Percentiles rank a stretch among this genome's conserved stretches.
Evolutionary conservation across 2,797 vertebrate genomes (phyloP).

Genomic region (Lerista edwardsae): DNA sequence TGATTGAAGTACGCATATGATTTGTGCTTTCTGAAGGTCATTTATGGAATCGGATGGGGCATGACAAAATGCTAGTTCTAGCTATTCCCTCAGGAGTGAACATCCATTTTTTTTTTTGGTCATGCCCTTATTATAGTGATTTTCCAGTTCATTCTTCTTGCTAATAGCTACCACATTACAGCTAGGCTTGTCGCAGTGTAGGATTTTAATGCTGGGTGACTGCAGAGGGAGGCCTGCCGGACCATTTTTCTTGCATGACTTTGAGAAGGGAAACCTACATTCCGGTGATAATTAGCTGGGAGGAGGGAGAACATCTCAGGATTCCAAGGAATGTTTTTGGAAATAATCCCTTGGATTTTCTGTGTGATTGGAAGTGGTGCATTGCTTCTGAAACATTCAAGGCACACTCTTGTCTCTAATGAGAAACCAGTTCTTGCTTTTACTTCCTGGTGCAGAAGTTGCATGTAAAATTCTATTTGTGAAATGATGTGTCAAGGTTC

Average conservation of each 20-base stretch:
- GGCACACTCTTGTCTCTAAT: background rate
- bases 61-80: accelerated
- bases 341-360: background rate
- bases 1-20: background rate
- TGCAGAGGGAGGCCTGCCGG: accelerated
- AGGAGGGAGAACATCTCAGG: conserved; percentile 22
- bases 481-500: background rate
- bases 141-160: conserved; percentile 53
- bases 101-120: conserved; percentile 1
- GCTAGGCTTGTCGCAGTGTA: conserved; percentile 35
- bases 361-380: background rate
- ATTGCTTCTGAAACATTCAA: background rate
- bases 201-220: conserved; percentile 20
- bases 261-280: conserved; percentile 9
- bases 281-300: conserved; percentile 19
- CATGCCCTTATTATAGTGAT: conserved; percentile 25
- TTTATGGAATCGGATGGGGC: background rate
- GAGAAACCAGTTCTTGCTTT: background rate
- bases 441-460: background rate
- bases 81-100: background rate
- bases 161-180: conserved; percentile 24
- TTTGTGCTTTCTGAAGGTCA: background rate
- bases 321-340: background rate
- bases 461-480: background rate
- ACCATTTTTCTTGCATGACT: conserved; percentile 33